Evolutionary conservation across 1,140 invertebrate species (phyloP), one percentile per base, ranked within the genome.

Genomic region (Meloidogyne hapla): DNA sequence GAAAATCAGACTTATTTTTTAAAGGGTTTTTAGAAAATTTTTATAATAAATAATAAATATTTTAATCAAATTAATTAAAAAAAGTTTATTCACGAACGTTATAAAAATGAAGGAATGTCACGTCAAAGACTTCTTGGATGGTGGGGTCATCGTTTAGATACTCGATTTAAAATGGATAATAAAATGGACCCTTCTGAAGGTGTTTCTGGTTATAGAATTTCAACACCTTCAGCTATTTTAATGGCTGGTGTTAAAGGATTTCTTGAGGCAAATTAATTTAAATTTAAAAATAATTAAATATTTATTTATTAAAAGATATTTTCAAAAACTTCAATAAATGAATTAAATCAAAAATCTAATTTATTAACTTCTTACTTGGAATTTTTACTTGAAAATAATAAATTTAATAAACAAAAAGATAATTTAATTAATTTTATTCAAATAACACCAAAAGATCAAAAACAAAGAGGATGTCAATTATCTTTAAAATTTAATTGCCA

Each of bases 191-290:
- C 81, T 25, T 13, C 6, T 38, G 61, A 67, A 28, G 40, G 90
- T 12, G 88, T 89, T 9, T 84, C 88, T 72, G 88, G 88, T 15
- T 91, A 90, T 81, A 85, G 89, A 71, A 80, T 91, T 10, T 89
- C 88, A 69, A 91, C 91, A 82, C 89, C 91, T 12, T 88, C 91
- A 15, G 89, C 89, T 5, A 82, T 90, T 33, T 83, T 91, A 1
- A 88, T 88, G 66, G 87, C 88, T 18, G 85, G 89, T 40, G 81
- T 91, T 5, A 86, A 89, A 79, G 90, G 83, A 48, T 83, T 81
- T 62, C 69, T 85, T 18, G 71, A 85, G 61, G 84, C 81, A 73
- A 18, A 21, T 67, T 1, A 5, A 26, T 21, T 42, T 26, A 48
- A 69, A 18, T 61, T 69, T n/a, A n/a, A n/a, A 40, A 21, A 63